phyloP scores from a whole-genome alignment of 1,140 invertebrate species.

The Heliconius hewitsoni region DNA sequence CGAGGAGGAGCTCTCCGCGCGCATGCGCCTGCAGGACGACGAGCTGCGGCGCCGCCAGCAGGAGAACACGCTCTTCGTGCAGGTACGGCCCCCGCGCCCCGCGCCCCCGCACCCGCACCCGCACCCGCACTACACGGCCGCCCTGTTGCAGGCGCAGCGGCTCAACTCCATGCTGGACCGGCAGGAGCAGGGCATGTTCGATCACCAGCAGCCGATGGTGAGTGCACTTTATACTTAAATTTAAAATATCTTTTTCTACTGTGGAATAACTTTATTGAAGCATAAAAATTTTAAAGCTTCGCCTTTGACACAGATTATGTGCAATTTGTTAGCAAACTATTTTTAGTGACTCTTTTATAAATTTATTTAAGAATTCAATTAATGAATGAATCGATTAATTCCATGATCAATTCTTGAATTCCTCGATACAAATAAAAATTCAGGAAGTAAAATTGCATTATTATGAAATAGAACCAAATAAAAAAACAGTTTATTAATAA shows the following conservation, averaged over 20 bases:
- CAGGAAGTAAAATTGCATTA: no score
- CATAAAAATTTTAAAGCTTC: not conserved
- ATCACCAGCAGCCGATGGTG: constrained; percentile 76
- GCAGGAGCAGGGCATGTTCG: constrained; percentile 82
- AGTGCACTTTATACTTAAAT: constrained; percentile 46
- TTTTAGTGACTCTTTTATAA: not conserved
- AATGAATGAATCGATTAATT: no score
- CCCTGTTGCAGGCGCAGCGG: constrained; percentile 80
- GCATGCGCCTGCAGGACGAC: constrained; percentile 90
- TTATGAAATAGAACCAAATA: no score
- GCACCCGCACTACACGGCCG: not conserved
- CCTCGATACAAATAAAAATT: no score
- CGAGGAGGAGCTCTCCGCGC: constrained; percentile 87
- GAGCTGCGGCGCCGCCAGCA: constrained; percentile 90
- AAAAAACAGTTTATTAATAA: no score
- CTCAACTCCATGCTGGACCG: constrained; percentile 84
- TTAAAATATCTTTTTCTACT: not conserved
- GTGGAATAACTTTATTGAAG: not conserved
- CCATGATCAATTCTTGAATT: no score
- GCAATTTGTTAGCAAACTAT: not conserved
- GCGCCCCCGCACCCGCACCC: not conserved
- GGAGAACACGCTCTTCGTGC: constrained; percentile 91
- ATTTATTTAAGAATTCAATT: not conserved
- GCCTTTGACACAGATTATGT: not conserved
- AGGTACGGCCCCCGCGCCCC: constrained; percentile 73